Conservation (phyloP, 2,113 vertebrate genomes). For the Hippocampus comes region DNA sequence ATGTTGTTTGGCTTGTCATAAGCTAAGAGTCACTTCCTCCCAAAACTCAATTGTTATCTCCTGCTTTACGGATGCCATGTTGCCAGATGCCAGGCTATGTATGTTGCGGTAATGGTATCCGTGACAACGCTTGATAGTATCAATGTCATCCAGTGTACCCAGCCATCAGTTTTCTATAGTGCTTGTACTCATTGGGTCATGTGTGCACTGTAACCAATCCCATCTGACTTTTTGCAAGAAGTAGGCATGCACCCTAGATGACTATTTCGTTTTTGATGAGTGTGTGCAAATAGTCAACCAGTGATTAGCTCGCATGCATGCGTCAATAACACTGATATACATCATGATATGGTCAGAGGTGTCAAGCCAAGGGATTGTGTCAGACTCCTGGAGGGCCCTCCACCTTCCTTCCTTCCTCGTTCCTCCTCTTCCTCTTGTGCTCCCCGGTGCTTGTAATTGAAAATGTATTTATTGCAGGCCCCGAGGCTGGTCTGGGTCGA, state of each 20-base stretch:
- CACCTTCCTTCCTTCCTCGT: slow-evolving; percentile 20
- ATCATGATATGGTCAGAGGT: slow-evolving; percentile 40
- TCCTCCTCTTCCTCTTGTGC: slow-evolving; percentile 40
- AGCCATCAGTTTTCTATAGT: too few species aligned
- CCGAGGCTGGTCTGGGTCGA: slow-evolving; percentile 49
- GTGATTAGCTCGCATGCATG: slow-evolving; percentile 42
- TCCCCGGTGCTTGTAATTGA: slow-evolving; percentile 62
- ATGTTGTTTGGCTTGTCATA: background rate
- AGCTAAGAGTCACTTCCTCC: background rate
- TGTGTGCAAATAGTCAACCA: slow-evolving; percentile 38
- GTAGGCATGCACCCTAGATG: too few species aligned
- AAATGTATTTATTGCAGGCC: slow-evolving; percentile 70
- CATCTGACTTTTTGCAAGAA: too few species aligned
- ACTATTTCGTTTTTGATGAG: slow-evolving; percentile 10
- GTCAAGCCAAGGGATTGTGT: slow-evolving; percentile 46
- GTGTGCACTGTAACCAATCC: too few species aligned
- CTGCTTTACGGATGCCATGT: too few species aligned
- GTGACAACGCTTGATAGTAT: too few species aligned
- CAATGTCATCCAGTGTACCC: too few species aligned
- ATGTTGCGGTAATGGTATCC: too few species aligned
- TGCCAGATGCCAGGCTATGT: too few species aligned
- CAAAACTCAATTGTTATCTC: too few species aligned
- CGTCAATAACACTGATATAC: slow-evolving; percentile 13
- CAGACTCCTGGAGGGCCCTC: slow-evolving; percentile 36
- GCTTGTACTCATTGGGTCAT: too few species aligned